phyloP scores from a whole-genome alignment of 1,140 invertebrate species.

The Oedothorax gibbosus region DNA sequence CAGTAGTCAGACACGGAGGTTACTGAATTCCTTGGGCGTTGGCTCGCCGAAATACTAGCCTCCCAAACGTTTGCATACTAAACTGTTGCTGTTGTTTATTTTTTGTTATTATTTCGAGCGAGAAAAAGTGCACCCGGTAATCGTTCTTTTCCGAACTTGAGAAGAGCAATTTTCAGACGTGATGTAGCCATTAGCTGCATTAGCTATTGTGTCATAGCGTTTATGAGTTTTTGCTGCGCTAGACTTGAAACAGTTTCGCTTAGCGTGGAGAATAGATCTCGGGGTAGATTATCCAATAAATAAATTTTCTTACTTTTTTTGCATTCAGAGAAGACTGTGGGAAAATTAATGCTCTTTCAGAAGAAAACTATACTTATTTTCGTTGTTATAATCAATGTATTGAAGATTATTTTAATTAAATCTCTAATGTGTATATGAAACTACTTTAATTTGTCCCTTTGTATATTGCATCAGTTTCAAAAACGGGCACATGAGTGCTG shows the following conservation, averaged over 20 bases:
- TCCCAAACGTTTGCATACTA: slow-evolving; percentile 50
- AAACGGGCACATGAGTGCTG: too few species aligned
- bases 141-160: slow-evolving; percentile 15
- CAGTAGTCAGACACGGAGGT: slow-evolving; percentile 43
- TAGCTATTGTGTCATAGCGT: slow-evolving; percentile 28
- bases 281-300: neutral
- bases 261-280: neutral
- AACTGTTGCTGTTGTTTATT: slow-evolving; percentile 36
- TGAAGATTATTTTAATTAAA: too few species aligned
- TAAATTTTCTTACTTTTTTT: too few species aligned
- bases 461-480: too few species aligned
- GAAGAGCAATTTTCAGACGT: slow-evolving; percentile 5
- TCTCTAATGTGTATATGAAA: too few species aligned
- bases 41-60: slow-evolving; percentile 38
- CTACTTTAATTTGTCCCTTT: too few species aligned
- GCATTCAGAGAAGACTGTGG: too few species aligned
- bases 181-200: slow-evolving; percentile 25
- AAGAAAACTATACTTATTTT: too few species aligned
- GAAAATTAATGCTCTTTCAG: too few species aligned
- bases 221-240: slow-evolving; percentile 19
- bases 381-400: too few species aligned
- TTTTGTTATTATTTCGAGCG: neutral
- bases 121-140: slow-evolving; percentile 32
- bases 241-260: slow-evolving; percentile 7
- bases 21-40: slow-evolving; percentile 38